These are phyloP conservation scores for Sarcophaga caerulescens DNA, from an alignment of 2,888 invertebrate genomes.

Conservation along the genomic window DNA sequence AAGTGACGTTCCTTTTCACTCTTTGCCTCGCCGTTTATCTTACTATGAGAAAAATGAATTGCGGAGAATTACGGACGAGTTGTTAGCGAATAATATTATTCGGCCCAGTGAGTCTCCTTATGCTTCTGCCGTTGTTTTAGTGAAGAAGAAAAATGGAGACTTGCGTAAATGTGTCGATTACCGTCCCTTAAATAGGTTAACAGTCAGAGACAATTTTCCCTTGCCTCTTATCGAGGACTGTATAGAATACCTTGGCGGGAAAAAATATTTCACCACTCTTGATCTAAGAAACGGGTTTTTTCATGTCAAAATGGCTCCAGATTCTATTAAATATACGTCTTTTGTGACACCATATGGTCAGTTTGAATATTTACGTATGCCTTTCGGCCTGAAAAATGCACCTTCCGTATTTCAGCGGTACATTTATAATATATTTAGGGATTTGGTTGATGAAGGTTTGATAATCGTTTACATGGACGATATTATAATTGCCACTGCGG, in stretches of 20 bases:
- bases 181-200: not conserved
- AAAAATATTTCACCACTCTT: not conserved
- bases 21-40: not conserved
- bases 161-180: conserved; percentile 32
- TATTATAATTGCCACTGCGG: conserved; percentile 5
- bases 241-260: not conserved
- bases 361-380: no score
- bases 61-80: not conserved
- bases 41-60: not conserved
- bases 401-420: no score
- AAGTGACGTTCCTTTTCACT: no score
- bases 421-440: no score
- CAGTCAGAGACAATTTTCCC: not conserved
- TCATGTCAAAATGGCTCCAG: conserved; percentile 26
- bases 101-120: not conserved
- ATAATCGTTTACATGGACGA: conserved; percentile 9
- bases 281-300: conserved; percentile 24
- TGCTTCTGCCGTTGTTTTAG: conserved; percentile 11
- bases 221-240: conserved; percentile 3
- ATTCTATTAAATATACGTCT: no score
- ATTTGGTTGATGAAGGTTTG: not conserved
- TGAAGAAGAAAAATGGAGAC: conserved; percentile 34
- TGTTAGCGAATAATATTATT: not conserved
- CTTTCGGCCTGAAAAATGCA: no score
- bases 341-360: no score